Evolutionary conservation across 2,113 vertebrate species (phyloP).

Genomic region (Myotis yumanensis): DNA sequence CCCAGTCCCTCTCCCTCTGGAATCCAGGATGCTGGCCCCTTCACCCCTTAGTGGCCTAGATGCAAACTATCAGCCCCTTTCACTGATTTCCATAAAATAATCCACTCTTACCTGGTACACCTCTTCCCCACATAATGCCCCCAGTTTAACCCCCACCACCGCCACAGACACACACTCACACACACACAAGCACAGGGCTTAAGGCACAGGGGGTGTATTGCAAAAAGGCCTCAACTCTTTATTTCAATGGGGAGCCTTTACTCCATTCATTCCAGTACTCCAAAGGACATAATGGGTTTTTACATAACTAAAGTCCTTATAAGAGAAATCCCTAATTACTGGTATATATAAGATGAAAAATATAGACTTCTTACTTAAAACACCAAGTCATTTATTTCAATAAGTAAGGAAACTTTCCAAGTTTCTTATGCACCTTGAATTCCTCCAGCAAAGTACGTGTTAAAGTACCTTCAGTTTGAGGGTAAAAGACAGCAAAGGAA

Average conservation of each 20-base stretch:
- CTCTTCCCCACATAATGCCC: too few relatives aligned
- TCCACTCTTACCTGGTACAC: background rate
- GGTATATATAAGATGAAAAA: background rate
- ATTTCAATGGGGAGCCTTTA: background rate
- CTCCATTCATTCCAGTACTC: background rate
- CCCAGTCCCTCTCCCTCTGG: background rate
- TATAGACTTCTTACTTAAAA: constrained; percentile 8
- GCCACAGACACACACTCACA: too few relatives aligned
- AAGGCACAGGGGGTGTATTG: background rate
- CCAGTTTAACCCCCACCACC: background rate
- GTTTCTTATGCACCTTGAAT: background rate
- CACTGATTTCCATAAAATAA: background rate
- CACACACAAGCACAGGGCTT: too few relatives aligned
- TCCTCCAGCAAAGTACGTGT: background rate
- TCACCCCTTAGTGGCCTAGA: background rate
- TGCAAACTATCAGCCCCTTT: background rate
- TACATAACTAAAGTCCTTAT: constrained; percentile 8
- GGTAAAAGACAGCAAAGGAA: background rate
- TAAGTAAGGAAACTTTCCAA: background rate
- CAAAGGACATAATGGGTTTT: background rate
- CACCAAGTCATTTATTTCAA: background rate
- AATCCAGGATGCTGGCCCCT: background rate
- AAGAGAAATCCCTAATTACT: background rate
- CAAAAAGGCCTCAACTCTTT: background rate
- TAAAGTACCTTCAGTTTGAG: background rate